phyloP scores from a whole-genome alignment of 2,888 invertebrate genomes.

The Sarcophaga variegata region DNA sequence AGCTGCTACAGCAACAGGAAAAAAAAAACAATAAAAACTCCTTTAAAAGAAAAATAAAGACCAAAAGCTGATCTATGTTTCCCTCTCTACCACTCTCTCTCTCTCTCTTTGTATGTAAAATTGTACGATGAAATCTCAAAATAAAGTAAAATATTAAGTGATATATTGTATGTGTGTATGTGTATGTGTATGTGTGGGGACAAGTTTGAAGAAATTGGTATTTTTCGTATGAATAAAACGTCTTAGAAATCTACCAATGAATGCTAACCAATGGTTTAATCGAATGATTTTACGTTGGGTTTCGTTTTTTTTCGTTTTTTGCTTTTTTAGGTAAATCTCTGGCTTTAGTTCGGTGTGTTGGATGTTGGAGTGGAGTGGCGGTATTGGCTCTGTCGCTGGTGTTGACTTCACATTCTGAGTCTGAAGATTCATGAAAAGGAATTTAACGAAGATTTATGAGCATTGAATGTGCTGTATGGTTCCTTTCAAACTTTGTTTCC shows the following conservation, averaged over 20 bases:
- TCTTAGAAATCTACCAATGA: constrained; percentile 49
- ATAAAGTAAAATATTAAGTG: not conserved
- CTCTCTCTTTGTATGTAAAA: too few relatives aligned
- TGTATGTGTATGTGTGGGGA: not conserved
- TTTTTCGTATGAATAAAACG: constrained; percentile 38
- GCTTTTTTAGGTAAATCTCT: constrained; percentile 50
- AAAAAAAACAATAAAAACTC: constrained; percentile 15
- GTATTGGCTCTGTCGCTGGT: constrained; percentile 51
- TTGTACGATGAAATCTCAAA: not conserved
- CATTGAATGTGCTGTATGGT: constrained; percentile 66
- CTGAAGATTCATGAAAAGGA: constrained; percentile 63
- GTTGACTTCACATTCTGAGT: constrained; percentile 62
- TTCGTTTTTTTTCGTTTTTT: not conserved
- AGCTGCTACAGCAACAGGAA: not conserved
- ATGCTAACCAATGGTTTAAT: constrained; percentile 50
- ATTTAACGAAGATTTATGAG: constrained; percentile 69
- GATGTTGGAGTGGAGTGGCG: not conserved
- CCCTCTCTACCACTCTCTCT: too few relatives aligned
- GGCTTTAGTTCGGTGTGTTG: constrained; percentile 44
- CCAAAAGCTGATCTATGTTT: constrained; percentile 37
- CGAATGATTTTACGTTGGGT: constrained; percentile 17
- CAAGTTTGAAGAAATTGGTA: constrained; percentile 37
- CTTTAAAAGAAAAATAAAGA: constrained; percentile 9
- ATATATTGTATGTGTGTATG: not conserved
- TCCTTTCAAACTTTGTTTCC: constrained; percentile 65